Evolutionary conservation across 2,797 vertebrate genomes (phyloP).

Genomic region (Oreonectes daqikongensis): DNA sequence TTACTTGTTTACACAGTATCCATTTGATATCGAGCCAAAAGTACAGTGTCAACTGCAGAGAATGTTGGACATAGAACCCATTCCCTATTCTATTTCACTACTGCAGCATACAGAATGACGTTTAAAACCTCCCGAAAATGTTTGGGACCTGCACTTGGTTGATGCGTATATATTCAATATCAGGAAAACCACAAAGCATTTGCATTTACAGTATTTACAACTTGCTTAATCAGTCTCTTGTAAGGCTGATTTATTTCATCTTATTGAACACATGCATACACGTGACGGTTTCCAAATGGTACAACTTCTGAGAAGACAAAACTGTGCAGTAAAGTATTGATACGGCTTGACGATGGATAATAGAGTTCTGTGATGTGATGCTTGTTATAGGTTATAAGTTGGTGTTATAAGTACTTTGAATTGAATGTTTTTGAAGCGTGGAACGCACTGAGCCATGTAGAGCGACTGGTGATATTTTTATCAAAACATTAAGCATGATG

Average conservation of each 20-base stretch:
- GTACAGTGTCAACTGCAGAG: constrained; percentile 69
- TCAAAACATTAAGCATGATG: constrained; percentile 3
- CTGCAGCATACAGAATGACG: neutral
- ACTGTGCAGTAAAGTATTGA: constrained; percentile 41
- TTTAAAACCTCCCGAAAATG: neutral
- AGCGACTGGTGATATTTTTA: neutral
- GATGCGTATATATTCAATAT: constrained; percentile 21
- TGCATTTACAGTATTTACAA: constrained; percentile 23
- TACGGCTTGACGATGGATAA: constrained; percentile 22
- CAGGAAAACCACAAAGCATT: constrained; percentile 8
- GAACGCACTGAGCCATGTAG: constrained; percentile 11
- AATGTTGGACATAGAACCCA: constrained; percentile 52
- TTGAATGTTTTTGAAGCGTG: neutral
- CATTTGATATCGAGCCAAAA: constrained; percentile 61
- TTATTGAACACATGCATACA: constrained; percentile 18
- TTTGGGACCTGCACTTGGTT: constrained; percentile 32
- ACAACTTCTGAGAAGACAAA: constrained; percentile 43
- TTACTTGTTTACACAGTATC: constrained; percentile 82
- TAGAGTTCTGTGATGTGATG: constrained; percentile 28
- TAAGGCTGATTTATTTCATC: constrained; percentile 37
- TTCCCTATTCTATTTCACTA: constrained; percentile 21
- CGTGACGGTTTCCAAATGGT: constrained; percentile 22
- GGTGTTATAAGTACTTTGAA: constrained; percentile 30
- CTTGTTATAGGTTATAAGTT: constrained; percentile 30
- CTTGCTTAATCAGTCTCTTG: constrained; percentile 21